Conservation (phyloP, 2,797 vertebrate genomes). For the Gymnodraco acuticeps region DNA sequence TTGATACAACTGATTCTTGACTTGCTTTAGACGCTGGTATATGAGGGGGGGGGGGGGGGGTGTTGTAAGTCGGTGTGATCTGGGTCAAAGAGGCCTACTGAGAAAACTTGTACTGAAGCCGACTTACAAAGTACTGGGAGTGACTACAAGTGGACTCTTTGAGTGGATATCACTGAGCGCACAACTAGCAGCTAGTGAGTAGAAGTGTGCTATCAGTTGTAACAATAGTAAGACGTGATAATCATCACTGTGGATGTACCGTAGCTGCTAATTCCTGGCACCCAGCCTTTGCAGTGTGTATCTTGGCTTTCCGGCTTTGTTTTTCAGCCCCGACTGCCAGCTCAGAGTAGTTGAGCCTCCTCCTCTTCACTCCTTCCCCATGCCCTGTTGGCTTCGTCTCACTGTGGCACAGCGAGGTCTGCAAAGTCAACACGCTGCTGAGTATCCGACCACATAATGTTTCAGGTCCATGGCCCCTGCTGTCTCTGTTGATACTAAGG, state of each 20-base stretch:
- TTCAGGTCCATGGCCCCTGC: conserved; percentile 35
- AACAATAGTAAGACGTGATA: conserved; percentile 21
- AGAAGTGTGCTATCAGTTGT: conserved; percentile 15
- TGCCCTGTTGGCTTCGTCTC: conserved; percentile 52
- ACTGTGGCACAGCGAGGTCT: conserved; percentile 41
- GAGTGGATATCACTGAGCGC: conserved; percentile 23
- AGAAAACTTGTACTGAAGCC: conserved; percentile 50
- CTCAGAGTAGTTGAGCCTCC: conserved; percentile 36
- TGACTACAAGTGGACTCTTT: conserved; percentile 43
- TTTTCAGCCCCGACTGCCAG: conserved; percentile 33
- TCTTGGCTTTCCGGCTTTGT: conserved; percentile 38
- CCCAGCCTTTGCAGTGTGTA: conserved; percentile 14
- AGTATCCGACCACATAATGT: conserved; percentile 52
- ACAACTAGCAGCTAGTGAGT: conserved; percentile 4
- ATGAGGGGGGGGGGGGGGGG: conserved; percentile 30
- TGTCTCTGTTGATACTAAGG: conserved; percentile 31
- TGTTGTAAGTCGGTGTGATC: conserved; percentile 44
- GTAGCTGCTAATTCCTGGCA: conserved; percentile 33
- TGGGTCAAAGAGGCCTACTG: conserved; percentile 37
- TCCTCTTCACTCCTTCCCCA: conserved; percentile 40
- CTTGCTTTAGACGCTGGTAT: conserved; percentile 44
- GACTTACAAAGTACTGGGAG: conserved; percentile 36
- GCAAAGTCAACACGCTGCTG: conserved; percentile 55
- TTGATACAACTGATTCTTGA: conserved; percentile 63
- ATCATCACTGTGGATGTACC: conserved; percentile 20